A percentile compares a stretch with the other conserved stretches of the same genome.
Evolutionary conservation across 2,888 invertebrate genomes (phyloP).

Genomic region (Lordiphosa fenestrarum): DNA sequence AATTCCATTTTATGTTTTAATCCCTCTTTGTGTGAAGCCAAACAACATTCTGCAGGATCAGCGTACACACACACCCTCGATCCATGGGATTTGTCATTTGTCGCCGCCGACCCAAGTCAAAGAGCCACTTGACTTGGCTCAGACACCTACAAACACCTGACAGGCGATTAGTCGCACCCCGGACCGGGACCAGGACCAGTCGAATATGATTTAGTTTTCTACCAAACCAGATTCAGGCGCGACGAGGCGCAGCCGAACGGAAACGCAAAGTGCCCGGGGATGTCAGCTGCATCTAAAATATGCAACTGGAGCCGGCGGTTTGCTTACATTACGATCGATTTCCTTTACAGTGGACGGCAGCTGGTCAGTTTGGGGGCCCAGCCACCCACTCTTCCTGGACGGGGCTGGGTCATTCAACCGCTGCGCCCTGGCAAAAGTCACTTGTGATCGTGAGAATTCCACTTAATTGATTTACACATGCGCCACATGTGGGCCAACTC

Average conservation of each 20-base stretch:
- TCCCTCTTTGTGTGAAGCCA: constrained; percentile 65
- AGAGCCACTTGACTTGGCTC: constrained; percentile 22
- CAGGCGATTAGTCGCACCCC: constrained; percentile 11
- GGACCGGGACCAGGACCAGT: constrained; percentile 19
- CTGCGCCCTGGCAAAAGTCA: constrained; percentile 16
- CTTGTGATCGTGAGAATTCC: constrained; percentile 78
- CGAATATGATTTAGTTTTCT: constrained; percentile 53
- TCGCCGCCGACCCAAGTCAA: constrained; percentile 21
- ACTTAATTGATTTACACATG: constrained; percentile 80
- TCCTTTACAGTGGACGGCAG: constrained; percentile 6
- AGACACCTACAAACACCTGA: constrained; percentile 20
- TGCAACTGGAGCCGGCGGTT: constrained; percentile 14
- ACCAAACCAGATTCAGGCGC: constrained; percentile 3
- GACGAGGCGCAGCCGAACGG: constrained; percentile 27
- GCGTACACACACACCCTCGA: constrained; percentile 25
- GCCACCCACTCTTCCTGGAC: constrained; percentile 2
- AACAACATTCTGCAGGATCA: constrained; percentile 55
- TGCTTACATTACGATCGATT: constrained; percentile 12
- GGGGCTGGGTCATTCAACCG: too few relatives aligned
- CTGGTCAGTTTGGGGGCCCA: neutral
- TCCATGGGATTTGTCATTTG: constrained; percentile 14
- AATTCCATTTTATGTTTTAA: constrained; percentile 55
- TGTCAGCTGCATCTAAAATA: constrained; percentile 51
- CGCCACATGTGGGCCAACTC: constrained; percentile 58
- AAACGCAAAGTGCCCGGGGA: constrained; percentile 60